Conservation (phyloP, 2,888 invertebrate genomes). For the Pachycephus smyrnensis region DNA sequence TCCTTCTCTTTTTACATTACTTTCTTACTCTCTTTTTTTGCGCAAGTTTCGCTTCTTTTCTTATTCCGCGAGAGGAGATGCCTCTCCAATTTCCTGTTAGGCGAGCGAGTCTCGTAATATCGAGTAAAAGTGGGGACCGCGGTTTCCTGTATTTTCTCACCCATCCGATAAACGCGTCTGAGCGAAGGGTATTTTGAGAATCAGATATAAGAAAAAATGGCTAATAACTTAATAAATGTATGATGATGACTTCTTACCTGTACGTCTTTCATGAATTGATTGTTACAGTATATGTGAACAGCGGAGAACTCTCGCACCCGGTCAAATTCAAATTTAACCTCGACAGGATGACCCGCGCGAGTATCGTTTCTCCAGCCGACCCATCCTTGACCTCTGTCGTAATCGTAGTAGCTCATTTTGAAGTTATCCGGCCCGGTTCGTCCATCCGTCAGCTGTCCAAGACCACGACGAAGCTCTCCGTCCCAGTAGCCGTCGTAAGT, state of each 20-base stretch:
- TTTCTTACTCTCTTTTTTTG: slow-evolving; percentile 15
- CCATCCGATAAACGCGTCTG: neutral
- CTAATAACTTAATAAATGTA: neutral
- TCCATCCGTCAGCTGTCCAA: slow-evolving; percentile 89
- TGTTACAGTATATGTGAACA: slow-evolving; percentile 85
- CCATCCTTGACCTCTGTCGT: slow-evolving; percentile 81
- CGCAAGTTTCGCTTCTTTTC: slow-evolving; percentile 14
- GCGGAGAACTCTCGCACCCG: slow-evolving; percentile 87
- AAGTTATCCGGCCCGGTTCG: slow-evolving; percentile 82
- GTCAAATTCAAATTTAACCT: slow-evolving; percentile 86
- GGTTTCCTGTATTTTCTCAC: neutral
- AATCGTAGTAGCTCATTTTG: slow-evolving; percentile 74
- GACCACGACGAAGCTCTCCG: slow-evolving; percentile 79
- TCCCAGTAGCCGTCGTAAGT: slow-evolving; percentile 89
- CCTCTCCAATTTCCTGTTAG: neutral
- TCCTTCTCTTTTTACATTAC: neutral
- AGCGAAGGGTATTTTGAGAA: neutral
- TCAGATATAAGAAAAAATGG: neutral
- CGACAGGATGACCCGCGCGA: slow-evolving; percentile 73
- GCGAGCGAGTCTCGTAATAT: neutral
- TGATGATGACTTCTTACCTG: slow-evolving; percentile 70
- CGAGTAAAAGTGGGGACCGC: neutral
- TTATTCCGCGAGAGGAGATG: slow-evolving; percentile 2
- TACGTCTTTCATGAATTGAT: slow-evolving; percentile 86
- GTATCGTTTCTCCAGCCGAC: slow-evolving; percentile 91